Base-by-base conservation (phyloP, 2,888 invertebrate genomes). In the Pogonocherus hispidulus region DNA sequence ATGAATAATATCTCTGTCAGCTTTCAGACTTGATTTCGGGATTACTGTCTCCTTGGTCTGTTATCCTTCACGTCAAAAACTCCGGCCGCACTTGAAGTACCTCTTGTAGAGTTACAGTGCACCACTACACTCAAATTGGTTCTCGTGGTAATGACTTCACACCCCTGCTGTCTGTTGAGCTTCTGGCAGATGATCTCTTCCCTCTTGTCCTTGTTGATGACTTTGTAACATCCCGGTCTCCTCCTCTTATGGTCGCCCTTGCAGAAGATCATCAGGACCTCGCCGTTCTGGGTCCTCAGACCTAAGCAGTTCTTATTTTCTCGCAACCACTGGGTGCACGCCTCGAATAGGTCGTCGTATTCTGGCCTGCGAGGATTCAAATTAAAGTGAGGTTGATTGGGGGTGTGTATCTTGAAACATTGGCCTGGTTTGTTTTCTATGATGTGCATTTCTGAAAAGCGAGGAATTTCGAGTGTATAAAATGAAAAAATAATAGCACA, bases 331-430 rank as follows among this genome's bases (percentile, higher is more conserved):
- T 71, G 65, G 20, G 73, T 71, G 57, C 73, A 73, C 8, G 73
- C 67, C 23, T 69, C 60, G 56, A 55, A 65, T 4, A 73, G 51
- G 55, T 64, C 51, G 16, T 51, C 41, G 60, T 69, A 73, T 9
- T 56, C 46, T 8, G 63, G 51, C 56, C 63, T 69, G 0, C 73
- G 54, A 14, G 71, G 73, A 19, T 73, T 73, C 23, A 67, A 71
- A 32, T 63, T 65, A 18, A 73, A 46, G 14, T 44, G 52, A n/a
- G 71, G 67, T 62, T 73, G 73, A 14, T 60, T 52, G 4, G 69
- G 54, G 20, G 64, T 71, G 67, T 73, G 73, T 32, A 73, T 69
- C 63, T 71, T 73, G 69, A 65, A 73, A 49, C 73, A 73, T 20
- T 68, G 46, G 1, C 73, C 73, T 35, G 71, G 67, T 62, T 73